phyloP scores from a whole-genome alignment of 1,140 invertebrate genomes.

The Drosophila melanogaster region Release_6_plus_ISO1_MT NT_037436.4:17069001-17069500 shows the following conservation, averaged over 20 bases:
- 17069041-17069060: slow-evolving; percentile 55
- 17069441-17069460: slow-evolving; percentile 20
- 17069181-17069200: background rate
- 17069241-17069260: slow-evolving; percentile 54
- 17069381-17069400: slow-evolving; percentile 1
- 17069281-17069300: slow-evolving; percentile 76
- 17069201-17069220: background rate
- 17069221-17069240: slow-evolving; percentile 36
- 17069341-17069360: slow-evolving; percentile 16
- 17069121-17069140: slow-evolving; percentile 59
- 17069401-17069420: slow-evolving; percentile 29
- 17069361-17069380: slow-evolving; percentile 26
- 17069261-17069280: slow-evolving; percentile 82
- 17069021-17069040: slow-evolving; percentile 4
- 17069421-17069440: slow-evolving; percentile 32
- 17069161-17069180: background rate
- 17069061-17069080: slow-evolving; percentile 81
- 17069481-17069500: slow-evolving; percentile 77
- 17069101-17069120: slow-evolving; percentile 78
- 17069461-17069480: slow-evolving; percentile 58
- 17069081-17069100: slow-evolving; percentile 83
- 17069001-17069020: slow-evolving; percentile 2
- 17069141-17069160: slow-evolving; percentile 25
- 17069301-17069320: slow-evolving; percentile 65
- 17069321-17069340: slow-evolving; percentile 74